phyloP scores from a whole-genome alignment of 30 jellyfish, hydroid and myxozoan genomes.

The Chironex yamaguchii region DNA sequence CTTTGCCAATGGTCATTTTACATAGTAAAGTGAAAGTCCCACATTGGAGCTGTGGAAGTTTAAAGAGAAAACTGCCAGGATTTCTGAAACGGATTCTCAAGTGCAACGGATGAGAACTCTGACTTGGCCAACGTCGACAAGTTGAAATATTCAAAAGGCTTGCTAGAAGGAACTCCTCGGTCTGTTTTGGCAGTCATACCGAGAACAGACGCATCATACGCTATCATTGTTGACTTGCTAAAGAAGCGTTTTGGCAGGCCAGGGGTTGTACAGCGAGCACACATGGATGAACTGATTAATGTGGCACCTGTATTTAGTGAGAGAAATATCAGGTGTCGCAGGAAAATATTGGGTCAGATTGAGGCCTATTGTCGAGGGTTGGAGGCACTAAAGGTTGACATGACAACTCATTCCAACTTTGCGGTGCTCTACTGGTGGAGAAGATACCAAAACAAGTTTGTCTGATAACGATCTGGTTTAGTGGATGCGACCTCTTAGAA shows the following conservation, averaged over 20 bases:
- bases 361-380: constrained; percentile 7
- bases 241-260: background rate
- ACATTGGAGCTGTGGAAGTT: constrained; percentile 34
- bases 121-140: constrained; percentile 39
- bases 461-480: background rate
- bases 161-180: constrained; percentile 57
- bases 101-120: constrained; percentile 47
- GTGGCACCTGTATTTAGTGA: constrained; percentile 15
- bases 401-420: no score
- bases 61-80: constrained; percentile 52
- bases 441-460: background rate
- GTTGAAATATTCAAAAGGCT: constrained; percentile 39
- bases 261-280: constrained; percentile 18
- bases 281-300: background rate
- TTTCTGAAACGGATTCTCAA: constrained; percentile 62
- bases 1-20: no score
- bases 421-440: no score
- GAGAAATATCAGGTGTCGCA: background rate
- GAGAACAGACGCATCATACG: constrained; percentile 15
- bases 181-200: constrained; percentile 14
- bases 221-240: constrained; percentile 19
- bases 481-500: background rate
- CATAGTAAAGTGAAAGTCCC: no score
- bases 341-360: constrained; percentile 5
- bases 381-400: background rate